phyloP scores from a whole-genome alignment of 2,797 vertebrate genomes.

The Epinephelus coioides region DNA sequence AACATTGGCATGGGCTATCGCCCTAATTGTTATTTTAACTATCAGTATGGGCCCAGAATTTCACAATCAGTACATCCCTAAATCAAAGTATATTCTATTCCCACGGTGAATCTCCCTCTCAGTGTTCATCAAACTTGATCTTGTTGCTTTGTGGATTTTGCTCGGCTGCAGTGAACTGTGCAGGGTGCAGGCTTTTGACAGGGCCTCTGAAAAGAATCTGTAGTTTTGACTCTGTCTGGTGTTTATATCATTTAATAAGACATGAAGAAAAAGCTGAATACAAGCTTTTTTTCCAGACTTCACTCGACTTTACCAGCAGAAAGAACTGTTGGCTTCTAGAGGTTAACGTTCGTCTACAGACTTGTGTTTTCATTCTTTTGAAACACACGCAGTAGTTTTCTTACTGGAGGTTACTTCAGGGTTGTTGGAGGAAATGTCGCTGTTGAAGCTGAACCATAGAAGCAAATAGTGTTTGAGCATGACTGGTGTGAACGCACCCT shows the following conservation, averaged over 20 bases:
- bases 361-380: not conserved
- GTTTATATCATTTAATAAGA: not conserved
- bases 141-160: not conserved
- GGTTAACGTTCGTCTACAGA: not conserved
- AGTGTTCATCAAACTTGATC: too few species aligned
- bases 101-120: not conserved
- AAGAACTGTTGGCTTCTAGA: too few species aligned
- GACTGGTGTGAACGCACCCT: conserved; percentile 25
- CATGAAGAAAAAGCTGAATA: not conserved
- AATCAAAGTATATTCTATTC: too few species aligned
- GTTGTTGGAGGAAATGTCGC: not conserved
- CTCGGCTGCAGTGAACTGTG: not conserved
- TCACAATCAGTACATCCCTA: too few species aligned
- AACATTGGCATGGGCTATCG: too few species aligned
- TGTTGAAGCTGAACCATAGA: not conserved
- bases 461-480: not conserved
- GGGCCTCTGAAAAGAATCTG: too few species aligned
- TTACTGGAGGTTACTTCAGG: not conserved
- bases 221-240: too few species aligned
- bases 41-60: too few species aligned
- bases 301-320: too few species aligned
- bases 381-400: not conserved
- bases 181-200: not conserved
- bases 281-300: not conserved
- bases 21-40: too few species aligned